phyloP scores from a whole-genome alignment of 2,888 invertebrate species.

The Melangyna quadrimaculata region DNA sequence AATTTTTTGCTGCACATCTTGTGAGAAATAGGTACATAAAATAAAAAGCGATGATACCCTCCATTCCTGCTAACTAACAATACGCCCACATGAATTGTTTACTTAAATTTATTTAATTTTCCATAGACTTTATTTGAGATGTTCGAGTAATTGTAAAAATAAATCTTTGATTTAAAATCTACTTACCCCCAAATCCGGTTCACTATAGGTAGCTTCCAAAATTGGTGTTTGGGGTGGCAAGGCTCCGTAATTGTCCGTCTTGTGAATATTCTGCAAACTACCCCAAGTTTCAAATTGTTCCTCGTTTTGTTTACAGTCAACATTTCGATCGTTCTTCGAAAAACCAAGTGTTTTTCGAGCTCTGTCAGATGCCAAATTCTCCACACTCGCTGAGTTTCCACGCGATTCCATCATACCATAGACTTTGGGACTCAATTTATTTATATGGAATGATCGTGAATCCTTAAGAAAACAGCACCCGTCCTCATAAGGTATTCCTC shows the following conservation, averaged over 20 bases:
- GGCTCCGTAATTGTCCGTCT: conserved; percentile 51
- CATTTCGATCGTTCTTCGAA: conserved; percentile 67
- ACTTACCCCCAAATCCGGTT: conserved; percentile 85
- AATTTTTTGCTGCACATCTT: too few relatives aligned
- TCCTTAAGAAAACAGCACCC: conserved; percentile 73
- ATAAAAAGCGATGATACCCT: too few relatives aligned
- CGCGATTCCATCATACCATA: conserved; percentile 81
- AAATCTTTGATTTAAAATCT: neutral
- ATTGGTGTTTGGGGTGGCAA: conserved; percentile 70
- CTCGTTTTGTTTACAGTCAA: conserved; percentile 73
- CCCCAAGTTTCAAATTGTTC: conserved; percentile 82
- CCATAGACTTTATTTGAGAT: too few relatives aligned
- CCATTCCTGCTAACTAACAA: too few relatives aligned
- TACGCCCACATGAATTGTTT: too few relatives aligned
- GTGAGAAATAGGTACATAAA: too few relatives aligned
- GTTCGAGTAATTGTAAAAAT: too few relatives aligned
- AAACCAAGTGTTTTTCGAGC: conserved; percentile 75
- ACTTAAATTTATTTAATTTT: too few relatives aligned
- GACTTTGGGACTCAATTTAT: conserved; percentile 86
- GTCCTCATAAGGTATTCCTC: conserved; percentile 28
- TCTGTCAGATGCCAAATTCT: conserved; percentile 77
- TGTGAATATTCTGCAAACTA: conserved; percentile 85
- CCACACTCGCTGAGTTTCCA: conserved; percentile 77
- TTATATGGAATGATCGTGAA: conserved; percentile 69
- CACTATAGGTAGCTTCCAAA: conserved; percentile 84